phyloP scores from a whole-genome alignment of 2,797 vertebrate genomes.

The Gymnoscopelus microlampas region DNA sequence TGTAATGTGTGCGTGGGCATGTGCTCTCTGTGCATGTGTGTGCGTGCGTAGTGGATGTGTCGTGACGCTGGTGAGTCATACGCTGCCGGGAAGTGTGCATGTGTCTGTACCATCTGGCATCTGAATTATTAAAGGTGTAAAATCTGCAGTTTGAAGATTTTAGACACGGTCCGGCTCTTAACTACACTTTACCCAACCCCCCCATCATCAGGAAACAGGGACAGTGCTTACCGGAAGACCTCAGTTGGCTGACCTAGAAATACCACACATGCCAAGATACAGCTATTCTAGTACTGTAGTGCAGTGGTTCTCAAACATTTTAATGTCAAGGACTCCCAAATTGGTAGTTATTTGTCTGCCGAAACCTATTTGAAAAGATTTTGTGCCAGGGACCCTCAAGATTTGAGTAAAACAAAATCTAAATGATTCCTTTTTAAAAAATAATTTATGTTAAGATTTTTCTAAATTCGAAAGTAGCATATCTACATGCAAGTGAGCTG shows the following conservation, averaged over 20 bases:
- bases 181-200: constrained; percentile 42
- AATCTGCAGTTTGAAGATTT: constrained; percentile 75
- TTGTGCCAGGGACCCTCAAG: too few relatives aligned
- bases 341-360: too few relatives aligned
- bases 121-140: constrained; percentile 79
- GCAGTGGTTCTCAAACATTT: constrained; percentile 3
- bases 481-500: too few relatives aligned
- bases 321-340: too few relatives aligned
- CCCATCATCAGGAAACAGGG: constrained; percentile 31
- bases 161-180: constrained; percentile 60
- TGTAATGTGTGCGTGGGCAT: constrained; percentile 4
- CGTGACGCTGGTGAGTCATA: constrained; percentile 71
- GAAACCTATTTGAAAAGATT: too few relatives aligned
- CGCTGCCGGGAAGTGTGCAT: constrained; percentile 60
- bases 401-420: too few relatives aligned
- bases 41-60: constrained; percentile 3
- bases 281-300: constrained; percentile 6
- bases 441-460: too few relatives aligned
- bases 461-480: too few relatives aligned
- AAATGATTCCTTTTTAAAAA: too few relatives aligned
- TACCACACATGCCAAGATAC: constrained; percentile 7
- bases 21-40: too few relatives aligned
- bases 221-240: constrained; percentile 41
- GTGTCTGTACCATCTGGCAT: constrained; percentile 70
- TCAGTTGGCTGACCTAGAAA: constrained; percentile 63